Evolutionary conservation across 2,888 invertebrate genomes (phyloP), one percentile per base, ranked within the genome.

Genomic region (Alloplasta piceator): DNA sequence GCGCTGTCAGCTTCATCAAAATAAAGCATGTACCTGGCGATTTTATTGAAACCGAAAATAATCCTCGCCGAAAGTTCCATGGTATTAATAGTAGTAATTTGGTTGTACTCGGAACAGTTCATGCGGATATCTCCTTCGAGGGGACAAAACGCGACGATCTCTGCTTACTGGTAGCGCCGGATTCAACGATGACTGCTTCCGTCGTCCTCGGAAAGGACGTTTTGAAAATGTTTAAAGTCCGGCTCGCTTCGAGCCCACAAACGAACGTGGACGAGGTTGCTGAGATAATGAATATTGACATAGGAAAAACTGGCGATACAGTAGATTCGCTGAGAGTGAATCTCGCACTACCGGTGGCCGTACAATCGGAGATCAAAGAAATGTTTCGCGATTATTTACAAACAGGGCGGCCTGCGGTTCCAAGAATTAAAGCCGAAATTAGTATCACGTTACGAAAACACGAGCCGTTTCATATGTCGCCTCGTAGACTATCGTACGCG

Each of bases 1-100:
- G 80, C 41, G 64, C 71, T 6, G 61, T 75, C 26, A 83, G 83
- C 48, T 78, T 80, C 41, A 61, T 80, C 6, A 80, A 83, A 52
- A 38, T 78, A 5, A 38, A 56, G n/a, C 10, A 50, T 14, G 64
- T 80, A 12, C 60, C 70, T 5, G 41, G 52, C 14, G 14, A 66
- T n/a, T 52, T 41, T 26, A 60, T 76, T 4, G 60, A 64, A 55
- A 7, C 4, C 14, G 6, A 14, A n/a, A 55, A 56, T 16, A 16
- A 26, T 4, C 12, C n/a, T 12, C 0, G 55, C 14, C 14, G 9
- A 64, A 50, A 14, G 52, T 79, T 68, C n/a, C 52, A 38, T 5
- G 79, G 79, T 0, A 70, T 79, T 38, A 74, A 79, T n/a, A 70
- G 50, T 12, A 64, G 46, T 1, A 36, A 16, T 10, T 14, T 78